Evolutionary conservation across 2,888 invertebrate species (phyloP).

Genomic region (Mamestra brassicae): DNA sequence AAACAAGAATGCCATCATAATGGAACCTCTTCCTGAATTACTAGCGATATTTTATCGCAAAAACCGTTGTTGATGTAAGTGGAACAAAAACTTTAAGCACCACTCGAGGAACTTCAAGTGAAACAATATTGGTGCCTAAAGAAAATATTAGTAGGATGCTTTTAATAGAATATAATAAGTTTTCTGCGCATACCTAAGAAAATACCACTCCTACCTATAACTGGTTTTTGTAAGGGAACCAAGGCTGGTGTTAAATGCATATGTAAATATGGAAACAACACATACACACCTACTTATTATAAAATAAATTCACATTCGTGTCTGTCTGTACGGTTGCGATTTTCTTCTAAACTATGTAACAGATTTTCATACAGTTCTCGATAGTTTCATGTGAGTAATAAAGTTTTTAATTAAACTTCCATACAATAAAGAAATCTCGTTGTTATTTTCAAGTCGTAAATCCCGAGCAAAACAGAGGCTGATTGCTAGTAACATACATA

Average conservation of each 20-base stretch:
- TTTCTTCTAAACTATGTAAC: too few relatives aligned
- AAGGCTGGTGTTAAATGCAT: too few relatives aligned
- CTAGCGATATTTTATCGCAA: conserved; percentile 5
- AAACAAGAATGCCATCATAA: background rate
- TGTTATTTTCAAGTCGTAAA: too few relatives aligned
- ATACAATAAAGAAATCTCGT: too few relatives aligned
- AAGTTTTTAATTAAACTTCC: too few relatives aligned
- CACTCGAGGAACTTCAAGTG: background rate
- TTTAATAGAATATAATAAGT: background rate
- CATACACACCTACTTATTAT: too few relatives aligned
- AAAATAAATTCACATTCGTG: too few relatives aligned
- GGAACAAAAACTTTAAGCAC: conserved; percentile 13
- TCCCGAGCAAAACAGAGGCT: too few relatives aligned
- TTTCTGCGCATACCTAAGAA: background rate
- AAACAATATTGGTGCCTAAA: conserved; percentile 1
- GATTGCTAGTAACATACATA: background rate
- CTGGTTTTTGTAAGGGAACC: background rate
- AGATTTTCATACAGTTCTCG: too few relatives aligned
- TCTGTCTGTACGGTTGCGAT: too few relatives aligned
- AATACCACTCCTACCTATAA: background rate
- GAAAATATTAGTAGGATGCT: background rate
- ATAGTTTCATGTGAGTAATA: too few relatives aligned
- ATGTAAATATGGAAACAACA: too few relatives aligned
- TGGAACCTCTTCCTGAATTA: background rate
- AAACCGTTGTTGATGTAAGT: background rate